Conservation (phyloP, 92 coral and sea anemone genomes). For the Parazoanthus darwini region DNA sequence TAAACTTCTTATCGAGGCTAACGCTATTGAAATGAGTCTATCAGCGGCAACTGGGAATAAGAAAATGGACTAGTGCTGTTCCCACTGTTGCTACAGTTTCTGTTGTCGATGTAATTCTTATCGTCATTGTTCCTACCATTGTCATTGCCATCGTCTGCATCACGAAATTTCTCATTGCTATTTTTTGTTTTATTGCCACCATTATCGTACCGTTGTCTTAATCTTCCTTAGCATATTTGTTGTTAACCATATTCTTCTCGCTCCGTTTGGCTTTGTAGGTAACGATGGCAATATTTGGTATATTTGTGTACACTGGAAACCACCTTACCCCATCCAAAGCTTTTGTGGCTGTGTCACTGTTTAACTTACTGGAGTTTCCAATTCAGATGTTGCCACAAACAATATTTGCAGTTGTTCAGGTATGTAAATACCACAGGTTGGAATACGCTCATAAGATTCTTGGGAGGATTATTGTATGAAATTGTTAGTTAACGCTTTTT, state of each 20-base stretch:
- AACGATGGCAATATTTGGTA: constrained; percentile 80
- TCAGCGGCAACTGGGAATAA: too few relatives aligned
- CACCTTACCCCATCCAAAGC: constrained; percentile 88
- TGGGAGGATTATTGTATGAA: neutral
- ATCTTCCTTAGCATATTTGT: neutral
- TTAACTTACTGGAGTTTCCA: constrained; percentile 86
- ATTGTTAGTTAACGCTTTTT: too few relatives aligned
- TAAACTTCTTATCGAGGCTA: too few relatives aligned
- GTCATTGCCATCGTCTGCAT: neutral
- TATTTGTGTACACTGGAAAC: constrained; percentile 76
- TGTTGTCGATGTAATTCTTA: too few relatives aligned
- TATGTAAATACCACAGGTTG: neutral
- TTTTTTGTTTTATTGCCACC: neutral
- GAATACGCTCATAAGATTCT: neutral
- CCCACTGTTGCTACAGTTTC: too few relatives aligned
- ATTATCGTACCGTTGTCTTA: neutral
- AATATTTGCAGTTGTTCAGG: constrained; percentile 78
- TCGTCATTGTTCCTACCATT: neutral
- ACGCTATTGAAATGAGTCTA: too few relatives aligned
- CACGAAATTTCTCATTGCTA: neutral
- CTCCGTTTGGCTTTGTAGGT: constrained; percentile 51
- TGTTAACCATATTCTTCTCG: neutral
- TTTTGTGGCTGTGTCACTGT: constrained; percentile 88
- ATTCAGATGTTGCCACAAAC: constrained; percentile 74
- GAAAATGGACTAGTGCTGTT: too few relatives aligned